These are phyloP conservation scores for Lepus europaeus DNA, from an alignment of 2,113 vertebrate genomes.

Conservation along the genomic window DNA sequence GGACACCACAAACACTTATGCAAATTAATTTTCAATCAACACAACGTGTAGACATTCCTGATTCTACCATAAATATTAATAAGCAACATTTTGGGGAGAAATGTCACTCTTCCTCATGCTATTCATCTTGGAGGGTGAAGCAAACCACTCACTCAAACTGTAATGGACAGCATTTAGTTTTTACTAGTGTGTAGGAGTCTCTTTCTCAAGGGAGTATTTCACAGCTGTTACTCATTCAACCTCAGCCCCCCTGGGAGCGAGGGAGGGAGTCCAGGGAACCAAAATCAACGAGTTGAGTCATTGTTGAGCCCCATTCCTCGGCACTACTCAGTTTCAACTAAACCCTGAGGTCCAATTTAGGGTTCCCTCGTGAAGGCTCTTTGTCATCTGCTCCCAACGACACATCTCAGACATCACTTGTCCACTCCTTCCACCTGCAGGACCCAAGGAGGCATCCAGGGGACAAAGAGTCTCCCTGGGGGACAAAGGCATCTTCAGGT, in stretches of 20 bases:
- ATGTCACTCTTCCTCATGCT: constrained; percentile 46
- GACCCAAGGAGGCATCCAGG: neutral
- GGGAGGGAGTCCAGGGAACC: neutral
- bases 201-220: constrained; percentile 70
- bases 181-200: constrained; percentile 72
- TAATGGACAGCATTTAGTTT: constrained; percentile 74
- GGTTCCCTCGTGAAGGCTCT: constrained; percentile 19
- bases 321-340: constrained; percentile 52
- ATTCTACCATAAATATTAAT: constrained; percentile 29
- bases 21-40: constrained; percentile 64
- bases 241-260: constrained; percentile 51
- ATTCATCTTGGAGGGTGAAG: neutral
- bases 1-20: neutral
- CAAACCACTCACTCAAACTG: constrained; percentile 57
- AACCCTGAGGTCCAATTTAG: neutral
- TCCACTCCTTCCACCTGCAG: neutral
- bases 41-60: constrained; percentile 11
- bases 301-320: constrained; percentile 59
- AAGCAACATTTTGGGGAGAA: constrained; percentile 26
- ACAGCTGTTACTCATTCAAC: constrained; percentile 66
- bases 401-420: neutral
- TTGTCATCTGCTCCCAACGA: neutral
- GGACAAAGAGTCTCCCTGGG: neutral
- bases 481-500: neutral
- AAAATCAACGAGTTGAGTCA: constrained; percentile 63